A percentile compares a stretch with the other conserved stretches of the same genome.
Conservation (phyloP, 2,888 invertebrate species). For the Athalia cordata region DNA sequence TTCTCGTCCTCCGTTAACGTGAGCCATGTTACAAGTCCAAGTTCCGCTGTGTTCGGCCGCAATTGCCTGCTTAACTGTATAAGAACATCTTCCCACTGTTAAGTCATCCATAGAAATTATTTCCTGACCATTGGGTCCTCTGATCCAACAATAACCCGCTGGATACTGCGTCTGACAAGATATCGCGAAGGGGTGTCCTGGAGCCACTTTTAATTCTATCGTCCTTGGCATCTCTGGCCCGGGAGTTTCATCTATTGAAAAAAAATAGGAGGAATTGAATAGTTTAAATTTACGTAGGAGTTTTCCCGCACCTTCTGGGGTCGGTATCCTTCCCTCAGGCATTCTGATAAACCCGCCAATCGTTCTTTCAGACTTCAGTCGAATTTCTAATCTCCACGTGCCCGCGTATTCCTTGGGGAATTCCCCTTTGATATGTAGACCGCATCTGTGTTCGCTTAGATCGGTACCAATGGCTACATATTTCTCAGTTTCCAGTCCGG, state of each 20-base stretch:
- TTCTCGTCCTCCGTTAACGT: constrained; percentile 23
- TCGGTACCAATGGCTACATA: constrained; percentile 18
- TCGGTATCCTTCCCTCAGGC: constrained; percentile 20
- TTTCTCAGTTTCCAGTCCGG: constrained; percentile 21
- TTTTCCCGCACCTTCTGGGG: background rate
- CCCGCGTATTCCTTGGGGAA: constrained; percentile 12
- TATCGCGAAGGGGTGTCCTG: constrained; percentile 9
- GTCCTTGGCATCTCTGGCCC: background rate
- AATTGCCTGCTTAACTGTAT: background rate
- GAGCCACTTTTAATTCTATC: background rate
- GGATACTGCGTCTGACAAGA: constrained; percentile 38
- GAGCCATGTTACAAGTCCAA: constrained; percentile 38
- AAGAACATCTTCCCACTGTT: constrained; percentile 14
- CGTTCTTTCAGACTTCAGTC: background rate
- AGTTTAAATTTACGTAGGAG: background rate
- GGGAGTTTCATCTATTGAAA: background rate
- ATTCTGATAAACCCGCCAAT: constrained; percentile 32
- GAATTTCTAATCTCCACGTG: constrained; percentile 27
- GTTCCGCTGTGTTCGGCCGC: background rate
- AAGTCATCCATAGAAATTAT: constrained; percentile 14
- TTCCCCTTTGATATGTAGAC: constrained; percentile 17
- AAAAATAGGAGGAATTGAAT: background rate
- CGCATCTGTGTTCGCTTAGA: background rate
- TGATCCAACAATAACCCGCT: constrained; percentile 35
- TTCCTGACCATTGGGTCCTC: constrained; percentile 20